These are phyloP conservation scores for Tapera naevia DNA, from an alignment of 2,797 vertebrate species.

Conservation along the genomic window DNA sequence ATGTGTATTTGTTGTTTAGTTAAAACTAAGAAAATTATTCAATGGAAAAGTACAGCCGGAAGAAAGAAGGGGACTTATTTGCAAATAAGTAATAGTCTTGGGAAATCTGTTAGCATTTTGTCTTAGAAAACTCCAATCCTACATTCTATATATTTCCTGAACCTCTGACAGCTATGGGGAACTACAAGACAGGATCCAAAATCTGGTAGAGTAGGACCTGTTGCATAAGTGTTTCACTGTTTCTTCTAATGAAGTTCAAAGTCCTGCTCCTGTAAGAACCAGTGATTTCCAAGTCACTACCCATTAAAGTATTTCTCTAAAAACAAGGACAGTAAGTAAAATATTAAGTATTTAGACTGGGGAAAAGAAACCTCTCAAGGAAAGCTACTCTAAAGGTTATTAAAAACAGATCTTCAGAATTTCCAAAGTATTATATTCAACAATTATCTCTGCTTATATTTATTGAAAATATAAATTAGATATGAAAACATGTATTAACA, in stretches of 20 bases:
- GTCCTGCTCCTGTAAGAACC: background rate
- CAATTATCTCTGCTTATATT: background rate
- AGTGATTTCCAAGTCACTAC: background rate
- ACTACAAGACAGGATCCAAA: background rate
- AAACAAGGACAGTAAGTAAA: background rate
- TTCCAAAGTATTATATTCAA: background rate
- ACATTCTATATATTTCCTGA: background rate
- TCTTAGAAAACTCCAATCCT: background rate
- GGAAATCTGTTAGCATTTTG: background rate
- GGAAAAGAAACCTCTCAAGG: background rate
- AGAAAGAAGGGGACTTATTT: background rate
- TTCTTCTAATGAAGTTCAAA: background rate
- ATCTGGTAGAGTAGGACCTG: background rate
- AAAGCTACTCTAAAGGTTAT: background rate
- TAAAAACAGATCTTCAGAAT: background rate
- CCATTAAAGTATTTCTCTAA: background rate
- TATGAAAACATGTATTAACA: background rate
- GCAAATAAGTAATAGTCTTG: background rate
- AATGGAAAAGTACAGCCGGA: background rate
- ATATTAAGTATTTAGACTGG: slow-evolving; percentile 20
- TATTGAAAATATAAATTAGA: background rate
- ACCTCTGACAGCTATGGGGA: background rate
- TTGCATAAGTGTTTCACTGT: background rate
- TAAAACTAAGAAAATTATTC: background rate
- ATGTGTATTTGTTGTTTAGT: background rate